phyloP scores from a whole-genome alignment of 2,113 vertebrate genomes.

The Corydoras maculifer region DNA sequence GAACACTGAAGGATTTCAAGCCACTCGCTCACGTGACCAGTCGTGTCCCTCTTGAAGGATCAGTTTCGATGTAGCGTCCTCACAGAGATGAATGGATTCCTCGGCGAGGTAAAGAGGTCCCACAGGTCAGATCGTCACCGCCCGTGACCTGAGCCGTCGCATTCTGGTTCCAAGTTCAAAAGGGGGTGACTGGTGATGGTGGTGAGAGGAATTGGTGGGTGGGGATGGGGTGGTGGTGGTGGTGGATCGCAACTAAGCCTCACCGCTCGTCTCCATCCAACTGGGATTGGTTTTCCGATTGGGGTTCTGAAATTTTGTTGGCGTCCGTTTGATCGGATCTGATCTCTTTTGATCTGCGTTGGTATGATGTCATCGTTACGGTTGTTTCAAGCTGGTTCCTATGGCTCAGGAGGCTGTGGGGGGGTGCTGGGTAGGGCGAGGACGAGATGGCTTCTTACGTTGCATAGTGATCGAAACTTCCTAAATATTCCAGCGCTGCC shows the following conservation, averaged over 20 bases:
- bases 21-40: conserved; percentile 47
- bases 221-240: not conserved
- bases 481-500: conserved; percentile 94
- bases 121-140: conserved; percentile 59
- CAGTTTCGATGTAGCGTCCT: conserved; percentile 58
- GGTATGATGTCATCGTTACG: conserved; percentile 53
- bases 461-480: conserved; percentile 99
- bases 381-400: conserved; percentile 71
- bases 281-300: conserved; percentile 14
- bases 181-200: no score
- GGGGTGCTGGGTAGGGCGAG: conserved; percentile 60
- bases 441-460: conserved; percentile 92
- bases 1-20: conserved; percentile 40
- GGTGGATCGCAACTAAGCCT: conserved; percentile 31
- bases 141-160: conserved; percentile 61
- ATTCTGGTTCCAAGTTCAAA: conserved; percentile 47
- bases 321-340: conserved; percentile 44
- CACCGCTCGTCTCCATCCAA: no score
- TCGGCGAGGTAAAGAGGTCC: conserved; percentile 78
- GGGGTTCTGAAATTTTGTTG: conserved; percentile 46
- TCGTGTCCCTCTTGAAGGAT: conserved; percentile 38
- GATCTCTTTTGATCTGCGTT: conserved; percentile 39
- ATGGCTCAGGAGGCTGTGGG: conserved; percentile 78
- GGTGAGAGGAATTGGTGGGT: not conserved
- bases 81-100: conserved; percentile 52